Conservation (phyloP, 2,113 vertebrate species). For the Sylvietta virens region DNA sequence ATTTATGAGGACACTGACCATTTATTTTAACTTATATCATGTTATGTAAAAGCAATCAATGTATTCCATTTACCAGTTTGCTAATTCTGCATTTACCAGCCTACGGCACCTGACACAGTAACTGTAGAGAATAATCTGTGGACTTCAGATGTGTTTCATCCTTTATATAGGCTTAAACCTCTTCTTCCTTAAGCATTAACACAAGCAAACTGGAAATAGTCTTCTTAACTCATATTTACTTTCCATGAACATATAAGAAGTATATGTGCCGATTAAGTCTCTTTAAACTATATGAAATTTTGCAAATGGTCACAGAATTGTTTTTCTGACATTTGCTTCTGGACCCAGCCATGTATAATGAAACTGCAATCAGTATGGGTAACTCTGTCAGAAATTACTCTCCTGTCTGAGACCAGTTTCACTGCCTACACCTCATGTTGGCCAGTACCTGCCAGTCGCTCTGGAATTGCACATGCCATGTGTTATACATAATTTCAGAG, state of each 20-base stretch:
- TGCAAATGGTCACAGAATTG: not conserved
- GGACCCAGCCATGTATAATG: not conserved
- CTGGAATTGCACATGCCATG: not conserved
- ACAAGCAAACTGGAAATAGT: not conserved
- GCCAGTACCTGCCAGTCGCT: not conserved
- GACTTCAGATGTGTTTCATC: not conserved
- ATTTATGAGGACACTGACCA: not conserved
- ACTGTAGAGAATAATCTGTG: not conserved
- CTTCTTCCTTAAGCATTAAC: not conserved
- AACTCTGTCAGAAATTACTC: not conserved
- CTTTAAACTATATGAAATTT: not conserved
- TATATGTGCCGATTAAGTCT: not conserved
- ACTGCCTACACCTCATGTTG: not conserved
- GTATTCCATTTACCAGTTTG: not conserved
- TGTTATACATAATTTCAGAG: not conserved
- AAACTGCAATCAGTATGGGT: not conserved
- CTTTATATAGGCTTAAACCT: not conserved
- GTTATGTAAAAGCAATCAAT: slow-evolving; percentile 6
- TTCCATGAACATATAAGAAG: not conserved
- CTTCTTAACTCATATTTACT: not conserved
- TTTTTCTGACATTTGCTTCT: not conserved
- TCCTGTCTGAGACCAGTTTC: not conserved
- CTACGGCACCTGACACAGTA: not conserved
- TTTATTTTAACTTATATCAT: slow-evolving; percentile 23
- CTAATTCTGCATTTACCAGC: not conserved